These are phyloP conservation scores for Amphipoea lucens DNA, from an alignment of 2,888 invertebrate species.

Conservation along the genomic window DNA sequence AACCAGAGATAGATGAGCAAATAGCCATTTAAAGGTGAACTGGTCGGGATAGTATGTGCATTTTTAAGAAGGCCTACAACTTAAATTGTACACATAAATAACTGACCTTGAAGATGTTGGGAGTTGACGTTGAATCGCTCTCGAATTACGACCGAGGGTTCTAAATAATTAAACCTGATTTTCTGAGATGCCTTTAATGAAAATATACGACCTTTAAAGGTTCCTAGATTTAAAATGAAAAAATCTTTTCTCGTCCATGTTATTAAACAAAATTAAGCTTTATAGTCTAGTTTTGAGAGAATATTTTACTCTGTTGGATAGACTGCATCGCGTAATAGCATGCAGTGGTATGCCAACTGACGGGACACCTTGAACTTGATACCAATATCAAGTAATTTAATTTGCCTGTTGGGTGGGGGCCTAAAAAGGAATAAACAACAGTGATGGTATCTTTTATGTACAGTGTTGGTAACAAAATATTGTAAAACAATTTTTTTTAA, in stretches of 20 bases:
- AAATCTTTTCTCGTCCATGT: constrained; percentile 55
- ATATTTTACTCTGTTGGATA: constrained; percentile 53
- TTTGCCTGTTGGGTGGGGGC: constrained; percentile 52
- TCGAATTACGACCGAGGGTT: constrained; percentile 74
- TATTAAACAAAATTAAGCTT: constrained; percentile 69
- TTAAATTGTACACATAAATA: constrained; percentile 71
- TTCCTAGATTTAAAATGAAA: constrained; percentile 79
- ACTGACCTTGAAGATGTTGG: constrained; percentile 78
- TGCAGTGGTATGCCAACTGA: constrained; percentile 70
- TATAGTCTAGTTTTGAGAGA: constrained; percentile 59
- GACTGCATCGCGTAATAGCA: constrained; percentile 64
- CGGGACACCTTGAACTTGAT: constrained; percentile 75
- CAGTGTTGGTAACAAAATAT: background rate
- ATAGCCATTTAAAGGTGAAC: constrained; percentile 51
- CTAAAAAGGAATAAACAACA: constrained; percentile 23
- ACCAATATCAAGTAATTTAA: constrained; percentile 68
- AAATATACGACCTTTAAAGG: constrained; percentile 81
- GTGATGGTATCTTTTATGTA: constrained; percentile 13
- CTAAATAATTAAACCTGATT: constrained; percentile 81
- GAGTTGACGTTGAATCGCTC: constrained; percentile 67
- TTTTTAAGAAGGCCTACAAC: constrained; percentile 43
- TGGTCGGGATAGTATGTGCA: constrained; percentile 41
- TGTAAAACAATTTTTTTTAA: background rate
- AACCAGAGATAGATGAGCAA: constrained; percentile 34
- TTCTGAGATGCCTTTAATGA: constrained; percentile 76